Evolutionary conservation across 92 coral and sea anemone species (phyloP), one percentile per base, ranked within the genome.

Genomic region (Umimayanthus kanabou): DNA sequence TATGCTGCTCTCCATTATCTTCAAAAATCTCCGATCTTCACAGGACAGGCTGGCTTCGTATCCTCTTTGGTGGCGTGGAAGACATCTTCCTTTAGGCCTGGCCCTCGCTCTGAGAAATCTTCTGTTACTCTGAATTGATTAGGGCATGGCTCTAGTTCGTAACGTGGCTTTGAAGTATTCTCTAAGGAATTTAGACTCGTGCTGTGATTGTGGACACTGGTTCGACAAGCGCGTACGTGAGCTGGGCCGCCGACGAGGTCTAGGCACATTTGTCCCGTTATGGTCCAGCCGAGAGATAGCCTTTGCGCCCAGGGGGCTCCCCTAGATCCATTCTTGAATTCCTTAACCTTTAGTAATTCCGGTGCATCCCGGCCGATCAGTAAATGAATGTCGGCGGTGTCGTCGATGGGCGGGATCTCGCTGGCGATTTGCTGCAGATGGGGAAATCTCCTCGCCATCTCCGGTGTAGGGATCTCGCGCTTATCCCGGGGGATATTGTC

Each of bases 301-400:
- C 79, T 83, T 50, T 89, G 92, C 7, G 92, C 92, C 89, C 91
- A 88, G 14, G 88, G 91, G 47, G 88, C 73, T 47, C 88, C 91
- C 65, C 75, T 76, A 22, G 93, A 88, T 13, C 93, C 90, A 77
- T 93, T 88, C 58, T 80, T 90, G 78, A 91, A 93, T 39, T 85
- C 93, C 37, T 84, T 70, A 13, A 93, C 95, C 82, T 93, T 88
- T 22, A 93, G 82, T 14, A 91, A 49, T 53, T 89, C 93, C 15
- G 94, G 91, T 23, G 94, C 91, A 65, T 91, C 94, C 84, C 90
- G 83, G 69, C 94, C 91, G 53, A 93, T 75, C 33, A 93, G 90
- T 4, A 91, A 79, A 61, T 88, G 86, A 67, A 91, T 89, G 33
- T 84, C 75, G 50, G 91, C 93, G 4, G 39, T 81, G 28, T 69